These are phyloP conservation scores for Tragelaphus buxtoni DNA, from an alignment of 2,113 vertebrate genomes.

Conservation along the genomic window DNA sequence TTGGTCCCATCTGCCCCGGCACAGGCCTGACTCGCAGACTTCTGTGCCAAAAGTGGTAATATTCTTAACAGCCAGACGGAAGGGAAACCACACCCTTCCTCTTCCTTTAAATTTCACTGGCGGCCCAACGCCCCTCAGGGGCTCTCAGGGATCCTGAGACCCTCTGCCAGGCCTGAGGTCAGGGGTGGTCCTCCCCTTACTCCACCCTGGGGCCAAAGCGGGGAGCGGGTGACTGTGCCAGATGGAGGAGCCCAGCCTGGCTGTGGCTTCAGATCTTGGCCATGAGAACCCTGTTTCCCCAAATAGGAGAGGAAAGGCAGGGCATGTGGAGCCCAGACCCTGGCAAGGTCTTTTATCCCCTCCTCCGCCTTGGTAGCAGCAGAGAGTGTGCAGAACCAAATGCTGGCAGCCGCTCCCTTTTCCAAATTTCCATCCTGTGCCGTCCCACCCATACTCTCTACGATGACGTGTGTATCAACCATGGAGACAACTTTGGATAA, in stretches of 20 bases:
- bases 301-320: neutral
- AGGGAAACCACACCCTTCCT: slow-evolving; percentile 37
- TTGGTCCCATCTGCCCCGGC: neutral
- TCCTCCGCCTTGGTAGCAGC: too few species aligned
- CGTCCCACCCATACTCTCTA: neutral
- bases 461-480: neutral
- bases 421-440: neutral
- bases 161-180: neutral
- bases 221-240: neutral
- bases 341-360: neutral
- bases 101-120: neutral
- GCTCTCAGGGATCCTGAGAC: neutral
- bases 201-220: neutral
- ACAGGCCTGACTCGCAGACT: neutral
- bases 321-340: neutral
- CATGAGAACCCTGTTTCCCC: neutral
- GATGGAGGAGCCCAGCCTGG: neutral
- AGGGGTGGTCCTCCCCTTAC: neutral
- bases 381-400: neutral
- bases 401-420: neutral
- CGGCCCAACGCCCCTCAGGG: neutral
- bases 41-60: neutral
- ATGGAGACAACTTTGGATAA: neutral
- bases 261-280: neutral
- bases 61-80: neutral